A percentile compares a stretch with the other conserved stretches of the same genome.
These are phyloP conservation scores for Pentamera pediparva DNA, from an alignment of 53 echinoderm and acorn worm genomes.

Conservation along the genomic window DNA sequence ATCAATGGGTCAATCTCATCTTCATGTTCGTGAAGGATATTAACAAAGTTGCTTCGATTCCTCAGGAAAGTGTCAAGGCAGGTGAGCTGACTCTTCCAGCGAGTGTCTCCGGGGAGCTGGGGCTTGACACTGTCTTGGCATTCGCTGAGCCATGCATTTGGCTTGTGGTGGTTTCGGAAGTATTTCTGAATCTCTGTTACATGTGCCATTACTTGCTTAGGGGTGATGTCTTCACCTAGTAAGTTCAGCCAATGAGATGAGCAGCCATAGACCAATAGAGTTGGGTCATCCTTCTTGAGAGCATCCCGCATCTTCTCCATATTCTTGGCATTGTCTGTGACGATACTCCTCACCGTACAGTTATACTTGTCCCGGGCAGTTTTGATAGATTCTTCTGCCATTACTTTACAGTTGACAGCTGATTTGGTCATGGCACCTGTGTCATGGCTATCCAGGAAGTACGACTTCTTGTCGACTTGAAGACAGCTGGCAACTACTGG, in stretches of 20 bases:
- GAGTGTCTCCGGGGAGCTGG: slow-evolving; percentile 18
- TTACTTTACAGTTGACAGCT: background rate
- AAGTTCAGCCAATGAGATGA: slow-evolving; percentile 23
- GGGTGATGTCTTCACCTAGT: background rate
- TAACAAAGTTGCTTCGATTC: background rate
- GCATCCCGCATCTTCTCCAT: background rate
- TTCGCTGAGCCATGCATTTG: background rate
- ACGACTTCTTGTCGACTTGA: slow-evolving; percentile 7
- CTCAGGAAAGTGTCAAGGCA: slow-evolving; percentile 9
- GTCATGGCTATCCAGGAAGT: slow-evolving; percentile 5
- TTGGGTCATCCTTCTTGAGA: slow-evolving; percentile 3
- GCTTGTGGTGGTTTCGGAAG: slow-evolving; percentile 22
- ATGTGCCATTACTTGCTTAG: background rate
- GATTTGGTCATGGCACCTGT: slow-evolving; percentile 11
- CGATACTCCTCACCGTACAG: background rate
- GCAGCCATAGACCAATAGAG: slow-evolving; percentile 13
- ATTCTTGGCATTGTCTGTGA: slow-evolving; percentile 3
- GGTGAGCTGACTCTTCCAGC: slow-evolving; percentile 22
- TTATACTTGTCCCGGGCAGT: background rate
- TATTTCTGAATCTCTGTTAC: slow-evolving; percentile 6
- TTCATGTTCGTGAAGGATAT: slow-evolving; percentile 9
- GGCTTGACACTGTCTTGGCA: slow-evolving; percentile 6
- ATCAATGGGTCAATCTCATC: too few relatives aligned
- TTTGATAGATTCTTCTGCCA: background rate
- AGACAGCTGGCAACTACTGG: slow-evolving; percentile 9